Evolutionary conservation across 2,113 vertebrate species (phyloP), one percentile per base, ranked within the genome.

Genomic region (Ammodytes dubius): DNA sequence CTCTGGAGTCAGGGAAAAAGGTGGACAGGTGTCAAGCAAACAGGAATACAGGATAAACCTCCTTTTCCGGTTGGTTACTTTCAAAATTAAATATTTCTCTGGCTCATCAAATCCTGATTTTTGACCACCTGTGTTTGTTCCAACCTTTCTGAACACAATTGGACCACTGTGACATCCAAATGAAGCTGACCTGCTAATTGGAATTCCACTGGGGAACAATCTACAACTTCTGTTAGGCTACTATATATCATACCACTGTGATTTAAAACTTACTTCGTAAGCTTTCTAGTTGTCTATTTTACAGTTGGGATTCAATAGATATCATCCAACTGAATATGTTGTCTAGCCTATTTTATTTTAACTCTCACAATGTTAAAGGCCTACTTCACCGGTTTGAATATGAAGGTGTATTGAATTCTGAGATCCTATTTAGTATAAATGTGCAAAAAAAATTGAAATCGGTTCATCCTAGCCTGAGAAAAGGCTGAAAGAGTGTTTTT

Each of bases 31-130:
- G 42, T 80, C 70, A 85, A 86, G 81, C 3, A 0, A 0, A 14
- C 35, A 1, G 39, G 5, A 60, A 14, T 19, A 3, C 17, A 7
- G 2, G 14, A 0, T 1, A 11, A 17, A 12, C 2, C 1, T 19
- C 27, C 7, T 14, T 0, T 82, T 88, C 76, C 82, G 66, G 60
- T 68, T 5, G 6, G 4, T 0, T 4, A 0, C 27, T 79, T 90
- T 86, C 85, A 87, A 67, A 27, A 77, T 6, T 90, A 88, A 88
- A 70, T 1, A 2, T 10, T 4, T 15, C 3, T 7, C 12, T 37
- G 35, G 1, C 8, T 68, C 17, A 27, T 27, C 27, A 27, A 27
- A 27, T 19, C 2, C 2, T 8, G 37, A 27, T 12, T 14, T 4
- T 12, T n/a, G 15, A 14, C 11, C 47, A 17, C 3, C 13, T 27